Percentiles rank a stretch among this genome's conserved stretches.
Conservation (phyloP, 2,113 vertebrate genomes). For the Cichladusa arquata region DNA sequence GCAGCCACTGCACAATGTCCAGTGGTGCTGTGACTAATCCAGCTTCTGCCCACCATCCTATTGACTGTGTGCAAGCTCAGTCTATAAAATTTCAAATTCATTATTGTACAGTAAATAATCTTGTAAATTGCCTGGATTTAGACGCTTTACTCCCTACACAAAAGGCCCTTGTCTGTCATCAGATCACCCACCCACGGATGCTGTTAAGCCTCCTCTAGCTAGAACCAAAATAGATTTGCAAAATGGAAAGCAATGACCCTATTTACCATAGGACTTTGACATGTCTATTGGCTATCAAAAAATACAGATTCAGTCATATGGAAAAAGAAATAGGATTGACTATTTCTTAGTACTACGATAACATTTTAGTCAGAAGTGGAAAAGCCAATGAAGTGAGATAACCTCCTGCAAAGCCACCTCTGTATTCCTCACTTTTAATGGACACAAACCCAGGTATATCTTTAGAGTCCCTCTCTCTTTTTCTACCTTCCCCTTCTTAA, state of each 20-base stretch:
- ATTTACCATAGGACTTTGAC: background rate
- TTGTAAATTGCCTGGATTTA: background rate
- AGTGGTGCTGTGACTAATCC: background rate
- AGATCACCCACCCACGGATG: background rate
- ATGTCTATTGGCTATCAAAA: background rate
- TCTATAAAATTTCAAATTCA: background rate
- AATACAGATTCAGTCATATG: too few species aligned
- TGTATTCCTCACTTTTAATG: background rate
- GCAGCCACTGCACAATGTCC: background rate
- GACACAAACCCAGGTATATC: fast-evolving
- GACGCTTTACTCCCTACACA: background rate
- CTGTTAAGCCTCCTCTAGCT: background rate
- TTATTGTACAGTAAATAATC: background rate
- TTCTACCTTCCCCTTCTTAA: background rate
- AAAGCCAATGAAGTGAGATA: background rate
- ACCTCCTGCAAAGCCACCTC: background rate
- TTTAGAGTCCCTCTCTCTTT: background rate
- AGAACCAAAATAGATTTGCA: background rate
- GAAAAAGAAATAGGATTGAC: background rate
- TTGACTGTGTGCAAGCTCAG: background rate
- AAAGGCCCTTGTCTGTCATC: background rate
- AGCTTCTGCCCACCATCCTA: fast-evolving
- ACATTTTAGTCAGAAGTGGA: background rate
- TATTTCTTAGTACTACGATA: background rate
- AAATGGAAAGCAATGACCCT: background rate